phyloP scores from a whole-genome alignment of 2,113 vertebrate species.

The Salvelinus alpinus region DNA sequence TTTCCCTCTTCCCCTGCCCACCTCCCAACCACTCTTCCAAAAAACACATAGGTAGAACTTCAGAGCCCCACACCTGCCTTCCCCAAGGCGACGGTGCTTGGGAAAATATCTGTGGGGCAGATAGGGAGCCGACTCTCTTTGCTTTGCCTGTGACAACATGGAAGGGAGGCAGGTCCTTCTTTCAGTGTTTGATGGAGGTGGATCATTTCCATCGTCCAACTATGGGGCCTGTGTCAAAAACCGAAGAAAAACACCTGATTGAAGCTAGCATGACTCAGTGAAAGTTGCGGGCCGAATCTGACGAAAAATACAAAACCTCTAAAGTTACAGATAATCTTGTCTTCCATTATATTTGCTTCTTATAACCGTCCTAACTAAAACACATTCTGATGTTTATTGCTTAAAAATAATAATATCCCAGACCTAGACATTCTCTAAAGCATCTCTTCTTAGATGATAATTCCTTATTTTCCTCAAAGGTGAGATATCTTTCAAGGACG shows the following conservation, averaged over 20 bases:
- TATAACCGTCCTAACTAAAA: constrained; percentile 50
- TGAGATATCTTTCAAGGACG: constrained; percentile 28
- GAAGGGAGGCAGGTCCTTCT: constrained; percentile 1
- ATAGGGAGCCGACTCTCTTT: constrained; percentile 28
- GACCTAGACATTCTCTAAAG: neutral
- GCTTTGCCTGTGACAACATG: constrained; percentile 4
- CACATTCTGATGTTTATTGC: neutral
- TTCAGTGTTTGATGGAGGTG: neutral
- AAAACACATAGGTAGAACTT: constrained; percentile 53
- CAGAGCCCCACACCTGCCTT: constrained; percentile 69
- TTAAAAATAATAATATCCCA: neutral
- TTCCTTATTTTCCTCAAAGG: constrained; percentile 58
- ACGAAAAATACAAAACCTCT: constrained; percentile 31
- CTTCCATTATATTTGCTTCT: constrained; percentile 48
- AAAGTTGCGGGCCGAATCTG: neutral
- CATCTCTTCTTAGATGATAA: constrained; percentile 40
- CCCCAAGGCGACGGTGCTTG: constrained; percentile 60
- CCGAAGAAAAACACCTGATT: neutral
- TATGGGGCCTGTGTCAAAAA: neutral
- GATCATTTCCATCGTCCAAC: neutral
- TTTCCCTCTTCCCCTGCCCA: constrained; percentile 18
- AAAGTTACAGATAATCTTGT: constrained; percentile 26
- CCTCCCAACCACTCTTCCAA: constrained; percentile 50
- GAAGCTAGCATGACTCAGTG: neutral
- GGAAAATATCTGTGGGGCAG: constrained; percentile 59